Evolutionary conservation across 2,113 vertebrate genomes (phyloP).

Genomic region (Cyanoramphus novaezelandiae): DNA sequence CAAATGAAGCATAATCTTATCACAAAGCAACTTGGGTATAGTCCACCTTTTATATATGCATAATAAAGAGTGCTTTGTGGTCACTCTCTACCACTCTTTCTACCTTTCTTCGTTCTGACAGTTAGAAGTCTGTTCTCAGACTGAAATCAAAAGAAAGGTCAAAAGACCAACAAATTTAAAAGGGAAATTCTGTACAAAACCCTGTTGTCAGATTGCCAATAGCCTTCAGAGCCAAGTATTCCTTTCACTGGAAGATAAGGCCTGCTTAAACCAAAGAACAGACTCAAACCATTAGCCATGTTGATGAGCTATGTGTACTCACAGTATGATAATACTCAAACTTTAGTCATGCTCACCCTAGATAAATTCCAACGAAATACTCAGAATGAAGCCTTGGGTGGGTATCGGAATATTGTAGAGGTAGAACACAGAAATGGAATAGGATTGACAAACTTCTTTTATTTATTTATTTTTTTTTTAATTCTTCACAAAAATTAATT

Average conservation of each 20-base stretch:
- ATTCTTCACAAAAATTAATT: background rate
- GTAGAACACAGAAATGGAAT: background rate
- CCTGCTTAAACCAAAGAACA: background rate
- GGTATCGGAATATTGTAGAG: background rate
- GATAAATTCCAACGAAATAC: background rate
- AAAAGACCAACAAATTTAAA: background rate
- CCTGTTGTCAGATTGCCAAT: background rate
- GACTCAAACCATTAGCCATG: background rate
- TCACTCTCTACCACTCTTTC: background rate
- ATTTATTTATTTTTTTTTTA: background rate
- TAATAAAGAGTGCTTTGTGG: background rate
- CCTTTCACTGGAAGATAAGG: background rate
- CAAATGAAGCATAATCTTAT: conserved; percentile 42
- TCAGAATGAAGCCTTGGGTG: background rate
- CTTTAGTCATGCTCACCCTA: background rate
- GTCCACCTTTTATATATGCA: background rate
- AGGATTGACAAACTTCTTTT: too few relatives aligned
- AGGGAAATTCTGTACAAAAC: background rate
- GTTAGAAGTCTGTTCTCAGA: background rate
- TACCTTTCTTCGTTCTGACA: background rate
- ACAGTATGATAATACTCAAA: fast-evolving
- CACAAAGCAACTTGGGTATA: conserved; percentile 1
- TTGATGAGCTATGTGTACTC: background rate
- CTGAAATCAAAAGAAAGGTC: conserved; percentile 17
- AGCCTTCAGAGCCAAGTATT: background rate